phyloP scores from a whole-genome alignment of 1,140 invertebrate species.

The Dreissena polymorpha region DNA sequence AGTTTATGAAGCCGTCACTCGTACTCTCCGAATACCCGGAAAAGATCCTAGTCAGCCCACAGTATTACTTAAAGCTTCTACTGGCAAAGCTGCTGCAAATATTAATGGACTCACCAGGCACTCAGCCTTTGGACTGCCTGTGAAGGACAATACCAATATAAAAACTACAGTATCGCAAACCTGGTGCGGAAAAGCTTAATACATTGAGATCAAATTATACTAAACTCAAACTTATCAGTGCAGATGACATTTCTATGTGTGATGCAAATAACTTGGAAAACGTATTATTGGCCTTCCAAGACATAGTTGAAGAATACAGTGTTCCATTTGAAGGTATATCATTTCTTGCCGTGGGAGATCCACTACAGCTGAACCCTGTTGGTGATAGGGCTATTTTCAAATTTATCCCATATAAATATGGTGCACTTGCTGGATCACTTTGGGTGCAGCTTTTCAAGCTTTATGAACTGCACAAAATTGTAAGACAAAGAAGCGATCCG shows the following conservation, averaged over 20 bases:
- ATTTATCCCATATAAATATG: constrained; percentile 11
- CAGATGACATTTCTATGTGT: constrained; percentile 43
- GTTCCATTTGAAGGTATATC: constrained; percentile 42
- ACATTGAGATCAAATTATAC: constrained; percentile 22
- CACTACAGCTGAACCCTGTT: constrained; percentile 48
- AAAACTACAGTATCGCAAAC: constrained; percentile 17
- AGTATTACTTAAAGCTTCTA: constrained; percentile 49
- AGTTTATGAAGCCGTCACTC: constrained; percentile 12
- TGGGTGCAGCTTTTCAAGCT: constrained; percentile 22
- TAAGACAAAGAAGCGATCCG: constrained; percentile 49
- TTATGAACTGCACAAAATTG: constrained; percentile 23
- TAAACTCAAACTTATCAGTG: constrained; percentile 27
- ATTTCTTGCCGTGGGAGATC: constrained; percentile 50
- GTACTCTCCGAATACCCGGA: constrained; percentile 22
- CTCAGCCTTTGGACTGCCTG: constrained; percentile 40
- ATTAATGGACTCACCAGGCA: constrained; percentile 48
- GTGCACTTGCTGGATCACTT: constrained; percentile 27
- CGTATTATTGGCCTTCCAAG: background rate
- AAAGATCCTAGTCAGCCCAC: constrained; percentile 48
- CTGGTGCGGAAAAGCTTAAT: constrained; percentile 35
- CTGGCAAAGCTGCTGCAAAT: constrained; percentile 55
- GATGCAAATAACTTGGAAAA: background rate
- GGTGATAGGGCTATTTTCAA: constrained; percentile 46
- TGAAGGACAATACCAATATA: constrained; percentile 10
- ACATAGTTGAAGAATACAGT: constrained; percentile 9